Evolutionary conservation across 2,888 invertebrate species (phyloP), one percentile per base, ranked within the genome.

Genomic region (Rotaria magnacalcarata): DNA sequence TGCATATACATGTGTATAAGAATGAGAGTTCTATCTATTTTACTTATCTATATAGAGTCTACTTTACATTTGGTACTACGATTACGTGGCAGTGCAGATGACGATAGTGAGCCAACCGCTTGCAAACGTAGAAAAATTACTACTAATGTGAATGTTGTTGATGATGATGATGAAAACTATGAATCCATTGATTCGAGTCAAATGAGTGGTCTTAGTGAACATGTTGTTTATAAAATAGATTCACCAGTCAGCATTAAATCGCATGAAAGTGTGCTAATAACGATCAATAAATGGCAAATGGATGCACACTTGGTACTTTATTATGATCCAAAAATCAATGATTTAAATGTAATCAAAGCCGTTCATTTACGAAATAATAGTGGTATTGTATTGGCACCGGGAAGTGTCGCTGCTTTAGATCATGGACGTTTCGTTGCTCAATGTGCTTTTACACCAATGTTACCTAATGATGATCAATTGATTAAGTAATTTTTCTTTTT

Each of bases 31-130:
- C 34, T 34, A 34, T 34, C 34, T 34, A 34, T 34, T 60, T 34
- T 34, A 34, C 16, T 34, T 11, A 10, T 47, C 1, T 47, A 6
- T 47, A 0, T 80, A 80, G 90, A 96, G 92, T 95, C 95, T 0
- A 96, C 96, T 0, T 93, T 96, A 87, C 96, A 96, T 91, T 92
- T 96, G 90, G 95, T 96, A 89, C 92, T 96, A 88, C 93, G 96
- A 89, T 93, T 97, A 87, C 93, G 96, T 89, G 88, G 88, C 58
- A 87, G 87, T 85, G 47, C 75, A 8, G 21, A 1, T 2, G 75
- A 41, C 21, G 67, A 67, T 5, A 11, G 27, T 14, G 34, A 27
- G 24, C 16, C 67, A 16, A 24, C 1, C 7, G 1, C 8, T 43
- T 1, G 7, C 0, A 80, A 80, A 80, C 2, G 27, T 2, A 67